Base-by-base conservation (phyloP, 2,797 vertebrate species). In the Typhlichthys eigenmanni region DNA sequence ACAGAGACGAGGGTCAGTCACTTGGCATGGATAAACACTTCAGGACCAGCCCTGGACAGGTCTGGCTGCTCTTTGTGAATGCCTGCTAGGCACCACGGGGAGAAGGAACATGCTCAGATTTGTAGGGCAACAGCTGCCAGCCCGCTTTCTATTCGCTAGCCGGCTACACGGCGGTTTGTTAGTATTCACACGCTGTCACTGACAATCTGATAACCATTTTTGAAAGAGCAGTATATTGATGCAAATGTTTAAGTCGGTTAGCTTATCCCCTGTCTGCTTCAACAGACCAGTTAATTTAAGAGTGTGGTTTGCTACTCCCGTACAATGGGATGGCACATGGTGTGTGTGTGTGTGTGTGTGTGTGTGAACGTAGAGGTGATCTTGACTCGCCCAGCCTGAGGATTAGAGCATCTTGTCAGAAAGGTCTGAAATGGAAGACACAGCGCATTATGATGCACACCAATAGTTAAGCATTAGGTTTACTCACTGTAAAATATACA, bases 251-350 rank as follows among this genome's bases (percentile, higher is more conserved):
- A 79, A 82, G 82, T 84, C 76, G 84, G 84, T 88, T 82, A 80
- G 83, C 81, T 90, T 89, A 87, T 85, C 87, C 78, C 24, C 64
- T 69, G 68, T 72, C 78, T 83, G 86, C 90, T 92, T 86, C 87
- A 90, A 71, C 80, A 86, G 85, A 88, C 84, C 87, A 85, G 87
- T 85, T 91, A 82, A 92, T 92, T 89, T 78, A 85, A 79, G 83
- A 87, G 64, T 76, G 67, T 72, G 81, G 80, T 81, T 87, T 88
- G 82, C 79, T 81, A 73, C 62, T 54, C 72, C 64, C 63, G 0
- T 52, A 87, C 81, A 86, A 86, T 74, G 72, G 82, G 75, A 50
- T 12, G 24, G 52, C 60, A 2, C 55, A 49, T 47, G 34, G 57
- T 55, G 59, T 58, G 61, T 56, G 60, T 14, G 68, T 17, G 16